phyloP scores from a whole-genome alignment of 2,888 invertebrate species.

The Harpalus rubripes region DNA sequence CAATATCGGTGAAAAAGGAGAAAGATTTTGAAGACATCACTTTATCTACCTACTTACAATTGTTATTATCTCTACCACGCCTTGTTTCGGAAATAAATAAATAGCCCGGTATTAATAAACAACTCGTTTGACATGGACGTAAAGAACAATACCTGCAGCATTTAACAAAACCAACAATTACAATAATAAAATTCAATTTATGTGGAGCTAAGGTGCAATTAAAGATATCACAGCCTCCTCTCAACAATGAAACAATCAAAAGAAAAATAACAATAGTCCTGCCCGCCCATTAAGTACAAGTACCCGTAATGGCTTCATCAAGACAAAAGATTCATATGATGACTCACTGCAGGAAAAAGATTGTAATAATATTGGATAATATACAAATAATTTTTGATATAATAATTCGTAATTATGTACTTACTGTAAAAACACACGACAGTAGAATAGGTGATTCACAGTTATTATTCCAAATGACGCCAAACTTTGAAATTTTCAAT shows the following conservation, averaged over 20 bases:
- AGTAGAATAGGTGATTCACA: too few species aligned
- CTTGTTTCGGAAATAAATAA: constrained; percentile 18
- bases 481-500: too few species aligned
- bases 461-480: too few species aligned
- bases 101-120: constrained; percentile 26
- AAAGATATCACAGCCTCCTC: constrained; percentile 30
- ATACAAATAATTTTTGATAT: too few species aligned
- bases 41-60: constrained; percentile 11
- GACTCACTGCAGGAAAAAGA: constrained; percentile 37
- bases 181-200: constrained; percentile 64
- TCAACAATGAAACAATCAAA: constrained; percentile 64
- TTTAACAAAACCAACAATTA: constrained; percentile 47
- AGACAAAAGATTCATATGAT: constrained; percentile 52
- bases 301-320: constrained; percentile 62
- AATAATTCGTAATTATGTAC: too few species aligned
- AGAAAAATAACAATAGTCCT: constrained; percentile 55
- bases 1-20: too few species aligned
- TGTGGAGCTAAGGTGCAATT: constrained; percentile 44
- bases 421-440: too few species aligned
- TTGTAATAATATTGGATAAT: neutral
- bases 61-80: constrained; percentile 21
- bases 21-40: neutral
- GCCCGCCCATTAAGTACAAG: constrained; percentile 57
- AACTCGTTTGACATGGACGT: constrained; percentile 13
- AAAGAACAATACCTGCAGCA: constrained; percentile 36